These are phyloP conservation scores for Nothocercus julius DNA, from an alignment of 2,113 vertebrate species.

Conservation along the genomic window DNA sequence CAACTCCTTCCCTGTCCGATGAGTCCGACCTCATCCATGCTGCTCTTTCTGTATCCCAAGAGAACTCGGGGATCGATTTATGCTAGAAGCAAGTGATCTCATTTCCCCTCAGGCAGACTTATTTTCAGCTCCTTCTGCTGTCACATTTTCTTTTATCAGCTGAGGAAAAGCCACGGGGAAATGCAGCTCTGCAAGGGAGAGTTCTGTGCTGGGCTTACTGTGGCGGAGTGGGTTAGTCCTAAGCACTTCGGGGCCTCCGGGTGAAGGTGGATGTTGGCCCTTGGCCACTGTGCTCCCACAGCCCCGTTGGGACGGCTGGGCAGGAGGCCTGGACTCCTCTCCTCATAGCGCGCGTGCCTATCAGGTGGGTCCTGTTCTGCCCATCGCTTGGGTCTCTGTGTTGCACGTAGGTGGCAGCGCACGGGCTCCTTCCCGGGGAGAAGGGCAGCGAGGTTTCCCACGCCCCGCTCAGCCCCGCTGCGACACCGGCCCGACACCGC, in stretches of 20 bases:
- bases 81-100: not conserved
- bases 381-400: not conserved
- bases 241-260: accelerated
- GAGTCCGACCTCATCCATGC: not conserved
- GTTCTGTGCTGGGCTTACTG: not conserved
- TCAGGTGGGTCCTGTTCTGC: not conserved
- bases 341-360: not conserved
- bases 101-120: not conserved
- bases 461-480: accelerated
- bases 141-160: not conserved
- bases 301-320: not conserved
- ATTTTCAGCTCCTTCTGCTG: not conserved
- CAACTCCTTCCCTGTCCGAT: not conserved
- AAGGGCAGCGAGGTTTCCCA: not conserved
- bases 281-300: not conserved
- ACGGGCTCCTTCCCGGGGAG: accelerated
- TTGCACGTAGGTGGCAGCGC: accelerated
- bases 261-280: not conserved
- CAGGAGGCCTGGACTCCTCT: not conserved
- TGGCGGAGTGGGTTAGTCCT: accelerated
- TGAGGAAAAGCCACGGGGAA: not conserved
- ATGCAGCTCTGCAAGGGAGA: not conserved
- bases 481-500: not conserved
- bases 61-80: not conserved
- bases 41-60: not conserved